Percentiles rank a stretch among this genome's conserved stretches.
Evolutionary conservation across 2,113 vertebrate species (phyloP).

Genomic region (Sardina pilchardus): DNA sequence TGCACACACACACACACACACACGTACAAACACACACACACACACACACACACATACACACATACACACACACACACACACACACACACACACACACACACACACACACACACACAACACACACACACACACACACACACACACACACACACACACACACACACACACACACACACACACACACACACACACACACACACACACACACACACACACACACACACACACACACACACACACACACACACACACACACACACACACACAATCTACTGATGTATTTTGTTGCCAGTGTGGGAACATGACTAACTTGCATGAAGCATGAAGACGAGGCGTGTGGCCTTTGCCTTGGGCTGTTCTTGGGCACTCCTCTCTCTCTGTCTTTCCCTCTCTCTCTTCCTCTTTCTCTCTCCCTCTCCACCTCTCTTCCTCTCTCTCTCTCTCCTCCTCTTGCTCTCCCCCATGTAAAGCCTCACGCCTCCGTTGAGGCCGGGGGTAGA

Average conservation of each 20-base stretch:
- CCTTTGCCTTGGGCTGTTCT: neutral
- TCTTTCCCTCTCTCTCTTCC: neutral
- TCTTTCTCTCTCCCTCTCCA: neutral
- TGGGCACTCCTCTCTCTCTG: neutral
- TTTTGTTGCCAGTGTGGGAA: no score
- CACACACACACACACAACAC: neutral
- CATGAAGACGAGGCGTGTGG: neutral
- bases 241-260: neutral
- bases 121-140: neutral
- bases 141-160: neutral
- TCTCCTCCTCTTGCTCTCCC: neutral
- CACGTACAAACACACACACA: no score
- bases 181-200: neutral
- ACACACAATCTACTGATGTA: neutral
- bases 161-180: neutral
- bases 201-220: neutral
- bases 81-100: neutral
- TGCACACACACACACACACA: no score
- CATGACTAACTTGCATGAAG: neutral
- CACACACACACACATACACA: neutral
- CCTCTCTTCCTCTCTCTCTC: neutral
- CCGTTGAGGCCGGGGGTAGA: no score
- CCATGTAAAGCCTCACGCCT: neutral
- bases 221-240: neutral
- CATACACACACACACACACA: neutral